These are phyloP conservation scores for Synergus umbraculus DNA, from an alignment of 2,888 invertebrate genomes.

Conservation along the genomic window DNA sequence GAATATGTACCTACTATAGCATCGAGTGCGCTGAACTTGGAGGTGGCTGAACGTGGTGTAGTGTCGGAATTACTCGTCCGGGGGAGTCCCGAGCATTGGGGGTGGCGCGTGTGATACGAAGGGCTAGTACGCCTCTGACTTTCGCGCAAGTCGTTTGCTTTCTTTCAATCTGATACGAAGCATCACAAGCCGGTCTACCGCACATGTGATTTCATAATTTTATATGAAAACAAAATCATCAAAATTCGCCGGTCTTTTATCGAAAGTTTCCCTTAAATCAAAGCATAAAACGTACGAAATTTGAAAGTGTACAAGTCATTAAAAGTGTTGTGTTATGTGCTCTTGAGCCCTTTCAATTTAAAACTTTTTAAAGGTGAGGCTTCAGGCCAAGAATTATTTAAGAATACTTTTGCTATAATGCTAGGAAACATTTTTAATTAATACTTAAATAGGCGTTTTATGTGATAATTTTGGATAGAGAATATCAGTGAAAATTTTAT, in stretches of 20 bases:
- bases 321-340: not conserved
- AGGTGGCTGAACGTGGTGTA: constrained; percentile 51
- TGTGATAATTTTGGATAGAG: not conserved
- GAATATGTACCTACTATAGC: not conserved
- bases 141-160: constrained; percentile 59
- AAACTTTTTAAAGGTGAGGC: not conserved
- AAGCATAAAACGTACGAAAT: not conserved
- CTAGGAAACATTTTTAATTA: not conserved
- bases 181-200: not conserved
- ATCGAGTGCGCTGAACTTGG: constrained; percentile 38
- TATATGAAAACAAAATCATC: not conserved
- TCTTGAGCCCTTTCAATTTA: not conserved
- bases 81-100: constrained; percentile 55
- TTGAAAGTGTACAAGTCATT: not conserved
- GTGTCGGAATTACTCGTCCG: constrained; percentile 58
- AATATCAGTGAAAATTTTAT: constrained; percentile 4
- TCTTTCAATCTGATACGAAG: not conserved
- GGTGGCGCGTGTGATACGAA: constrained; percentile 68
- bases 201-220: not conserved
- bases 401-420: not conserved
- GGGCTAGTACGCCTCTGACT: constrained; percentile 69
- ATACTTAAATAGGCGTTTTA: not conserved
- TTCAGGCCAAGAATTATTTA: not conserved
- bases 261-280: not conserved
- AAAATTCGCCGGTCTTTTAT: not conserved